Percentiles rank a stretch among this genome's conserved stretches.
phyloP scores from a whole-genome alignment of 2,113 vertebrate genomes.

The Grus americana region DNA sequence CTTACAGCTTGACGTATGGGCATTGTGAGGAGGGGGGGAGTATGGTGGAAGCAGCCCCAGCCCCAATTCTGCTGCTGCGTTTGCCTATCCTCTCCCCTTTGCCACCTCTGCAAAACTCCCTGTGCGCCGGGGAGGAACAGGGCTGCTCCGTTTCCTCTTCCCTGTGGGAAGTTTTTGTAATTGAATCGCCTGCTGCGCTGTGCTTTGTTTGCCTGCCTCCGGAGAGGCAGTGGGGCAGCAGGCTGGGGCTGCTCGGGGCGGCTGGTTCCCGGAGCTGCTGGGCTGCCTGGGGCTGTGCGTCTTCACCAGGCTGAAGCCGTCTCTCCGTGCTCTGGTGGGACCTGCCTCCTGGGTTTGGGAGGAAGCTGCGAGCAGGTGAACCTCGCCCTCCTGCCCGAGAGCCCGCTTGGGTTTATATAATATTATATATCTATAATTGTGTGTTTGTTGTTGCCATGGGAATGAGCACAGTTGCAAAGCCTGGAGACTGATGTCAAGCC shows the following conservation, averaged over 20 bases:
- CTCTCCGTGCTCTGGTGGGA: rapidly evolving
- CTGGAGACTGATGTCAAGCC: conserved; percentile 38
- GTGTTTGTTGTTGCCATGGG: conserved; percentile 67
- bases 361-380: neutral
- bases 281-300: rapidly evolving
- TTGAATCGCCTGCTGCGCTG: neutral
- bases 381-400: neutral
- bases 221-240: neutral
- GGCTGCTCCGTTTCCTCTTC: neutral
- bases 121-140: rapidly evolving
- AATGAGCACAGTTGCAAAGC: conserved; percentile 32
- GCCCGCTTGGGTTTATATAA: conserved; percentile 35
- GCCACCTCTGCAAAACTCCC: neutral
- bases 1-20: conserved; percentile 13
- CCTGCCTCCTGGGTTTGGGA: neutral
- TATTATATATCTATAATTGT: conserved; percentile 53
- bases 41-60: neutral
- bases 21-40: neutral
- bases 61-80: neutral
- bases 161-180: neutral
- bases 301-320: neutral
- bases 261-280: rapidly evolving
- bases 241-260: neutral
- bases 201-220: rapidly evolving
- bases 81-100: neutral